Conservation (phyloP, 2,888 invertebrate genomes). For the Stegana nigrithorax region DNA sequence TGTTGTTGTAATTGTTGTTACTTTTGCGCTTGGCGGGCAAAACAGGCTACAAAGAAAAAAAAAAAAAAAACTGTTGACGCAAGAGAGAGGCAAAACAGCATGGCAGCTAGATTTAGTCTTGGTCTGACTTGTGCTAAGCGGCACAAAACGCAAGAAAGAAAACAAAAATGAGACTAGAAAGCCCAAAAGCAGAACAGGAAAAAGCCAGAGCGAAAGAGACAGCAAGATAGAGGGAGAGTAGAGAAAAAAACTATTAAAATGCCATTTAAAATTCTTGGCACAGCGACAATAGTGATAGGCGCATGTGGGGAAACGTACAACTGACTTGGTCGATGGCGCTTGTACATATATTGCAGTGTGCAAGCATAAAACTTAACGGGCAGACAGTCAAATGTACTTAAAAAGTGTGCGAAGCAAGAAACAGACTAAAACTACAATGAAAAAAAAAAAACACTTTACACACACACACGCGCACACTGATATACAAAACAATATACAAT, state of each 20-base stretch:
- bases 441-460: background rate
- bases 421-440: background rate
- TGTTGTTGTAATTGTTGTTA: too few relatives aligned
- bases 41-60: background rate
- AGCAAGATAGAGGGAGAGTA: background rate
- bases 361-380: background rate
- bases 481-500: too few relatives aligned
- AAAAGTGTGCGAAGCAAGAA: background rate
- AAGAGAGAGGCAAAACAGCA: too few relatives aligned
- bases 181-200: background rate
- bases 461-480: too few relatives aligned
- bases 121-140: too few relatives aligned
- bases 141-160: background rate
- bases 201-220: background rate
- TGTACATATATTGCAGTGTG: too few relatives aligned
- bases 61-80: too few relatives aligned
- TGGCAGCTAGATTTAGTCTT: too few relatives aligned
- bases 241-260: slow-evolving; percentile 47
- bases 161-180: too few relatives aligned
- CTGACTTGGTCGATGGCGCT: too few relatives aligned
- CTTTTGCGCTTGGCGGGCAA: too few relatives aligned
- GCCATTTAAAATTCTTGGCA: slow-evolving; percentile 49
- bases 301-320: background rate
- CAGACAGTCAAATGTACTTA: slow-evolving; percentile 3
- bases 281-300: slow-evolving; percentile 4